phyloP scores from a whole-genome alignment of 2,113 vertebrate species.

The Phocoena sinus region DNA sequence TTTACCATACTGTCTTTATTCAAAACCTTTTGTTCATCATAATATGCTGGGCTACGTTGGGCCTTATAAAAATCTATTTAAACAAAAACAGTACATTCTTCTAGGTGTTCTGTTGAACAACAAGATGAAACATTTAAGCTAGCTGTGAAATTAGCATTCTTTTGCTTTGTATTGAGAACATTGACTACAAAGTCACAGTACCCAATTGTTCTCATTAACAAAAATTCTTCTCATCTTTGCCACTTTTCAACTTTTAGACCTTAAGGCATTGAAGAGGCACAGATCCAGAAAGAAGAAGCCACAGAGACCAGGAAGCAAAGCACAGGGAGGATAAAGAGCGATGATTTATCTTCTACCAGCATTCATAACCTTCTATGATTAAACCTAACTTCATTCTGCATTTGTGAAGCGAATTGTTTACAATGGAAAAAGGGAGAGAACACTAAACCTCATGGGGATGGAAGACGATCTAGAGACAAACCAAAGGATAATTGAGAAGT shows the following conservation, averaged over 20 bases:
- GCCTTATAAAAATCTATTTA: not conserved
- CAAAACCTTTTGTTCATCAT: not conserved
- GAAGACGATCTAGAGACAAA: not conserved
- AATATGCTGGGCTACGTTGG: not conserved
- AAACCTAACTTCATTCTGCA: slow-evolving; percentile 1
- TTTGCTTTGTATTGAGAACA: slow-evolving; percentile 3
- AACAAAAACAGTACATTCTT: not conserved
- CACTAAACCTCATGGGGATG: not conserved
- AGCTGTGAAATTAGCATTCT: not conserved
- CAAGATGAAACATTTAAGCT: not conserved
- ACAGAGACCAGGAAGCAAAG: not conserved
- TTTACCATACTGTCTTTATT: not conserved
- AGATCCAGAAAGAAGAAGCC: not conserved
- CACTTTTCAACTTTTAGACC: not conserved
- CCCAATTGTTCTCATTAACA: not conserved
- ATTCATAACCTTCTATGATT: not conserved
- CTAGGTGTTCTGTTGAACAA: slow-evolving; percentile 9
- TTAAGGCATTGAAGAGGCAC: not conserved
- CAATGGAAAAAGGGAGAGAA: not conserved
- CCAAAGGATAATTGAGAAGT: not conserved
- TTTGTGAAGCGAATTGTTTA: slow-evolving; percentile 34
- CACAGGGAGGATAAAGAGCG: not conserved
- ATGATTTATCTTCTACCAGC: not conserved
- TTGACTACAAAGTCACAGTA: not conserved
- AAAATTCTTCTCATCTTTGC: not conserved